Base-by-base conservation (phyloP, 2,888 invertebrate species). In the Pimpla rufipes region DNA sequence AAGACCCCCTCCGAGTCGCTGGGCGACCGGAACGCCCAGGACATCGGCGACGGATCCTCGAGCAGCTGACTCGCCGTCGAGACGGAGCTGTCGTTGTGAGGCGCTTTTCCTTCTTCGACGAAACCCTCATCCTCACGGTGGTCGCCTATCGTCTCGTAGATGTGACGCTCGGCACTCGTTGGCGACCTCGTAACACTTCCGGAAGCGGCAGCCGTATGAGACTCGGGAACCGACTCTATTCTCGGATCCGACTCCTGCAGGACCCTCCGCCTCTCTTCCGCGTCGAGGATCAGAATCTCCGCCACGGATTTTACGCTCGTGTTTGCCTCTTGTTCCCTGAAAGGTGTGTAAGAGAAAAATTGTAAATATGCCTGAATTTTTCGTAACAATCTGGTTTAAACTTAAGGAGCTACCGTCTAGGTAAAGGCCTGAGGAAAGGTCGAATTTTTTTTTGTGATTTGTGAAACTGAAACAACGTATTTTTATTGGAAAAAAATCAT, bases 51-150 rank as follows among this genome's bases (percentile, higher is more conserved):
- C 0, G 93, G 93, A 73, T 93, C 91, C 71, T 93, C 93, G 29
- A 93, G 74, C 0, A 93, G 89, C 75, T 93, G 93, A 85, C 93
- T 93, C 2, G 93, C 93, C 71, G 93, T 93, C 0, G 92, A 93
- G 0, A 93, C 89, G 3, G 92, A 92, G 77, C 93, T 93, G 79
- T 93, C 92, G 85, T 93, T 93, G 81, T 91, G 92, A 11, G 81
- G 66, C 0, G 88, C 85, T 47, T 86, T 85, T 11, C 74, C 86
- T 4, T 88, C 87, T 11, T 87, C 83, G n/a, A 84, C 83, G 52
- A 71, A 66, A 76, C 71, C 78, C 21, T 78, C 77, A 62, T 87
- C 86, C 11, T 87, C 86, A 0, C 78, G 78, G 6, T 89, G 78
- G 6, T 89, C 90, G 3, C 59, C 77, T 73, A 89, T 88, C 47